Evolutionary conservation across 1,140 invertebrate genomes (phyloP), one percentile per base, ranked within the genome.

Genomic region (Pachyrhynchus sulphureomaculatus): DNA sequence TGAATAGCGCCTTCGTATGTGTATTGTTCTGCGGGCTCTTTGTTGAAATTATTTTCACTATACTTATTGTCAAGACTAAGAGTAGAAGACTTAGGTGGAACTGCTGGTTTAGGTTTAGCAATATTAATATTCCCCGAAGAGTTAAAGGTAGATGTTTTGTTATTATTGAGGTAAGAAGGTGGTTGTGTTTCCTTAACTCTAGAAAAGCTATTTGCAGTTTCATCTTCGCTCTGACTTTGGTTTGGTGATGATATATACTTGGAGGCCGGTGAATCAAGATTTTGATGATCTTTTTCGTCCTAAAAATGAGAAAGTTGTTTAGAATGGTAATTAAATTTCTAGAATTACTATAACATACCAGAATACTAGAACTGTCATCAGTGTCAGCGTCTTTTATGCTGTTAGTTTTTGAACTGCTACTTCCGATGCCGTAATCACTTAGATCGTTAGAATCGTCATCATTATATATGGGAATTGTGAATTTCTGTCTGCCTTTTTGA

Each of bases 1-100:
- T 91, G 88, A 62, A 92, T 92, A 57, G 90, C 90, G 63, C 89
- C 86, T 74, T 93, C 91, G 73, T 91, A 93, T 0, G 90, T 92
- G 75, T 92, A 93, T 71, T 92, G 90, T 62, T 88, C 85, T 2
- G 82, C 80, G 66, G 85, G 82, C 1, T 82, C 81, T 13, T 83
- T 85, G 68, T 81, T 84, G 4, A 32, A 52, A 12, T 67, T 63
- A 37, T 42, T 36, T 37, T 68, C 64, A n/a, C 32, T 33, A 44
- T 59, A 62, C 53, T 49, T 67, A 23, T 61, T 39, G 20, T 60
- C 47, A 29, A 51, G 17, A 6, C 21, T 26, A 13, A 34, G 20
- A 24, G 26, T 39, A 23, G 33, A 29, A n/a, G 37, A 23, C 18
- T 59, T 48, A 15, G 34, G 42, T n/a, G 41, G 52, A 18, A 56